Evolutionary conservation across 2,888 invertebrate genomes (phyloP).

Genomic region (Cantharis flavilabris): DNA sequence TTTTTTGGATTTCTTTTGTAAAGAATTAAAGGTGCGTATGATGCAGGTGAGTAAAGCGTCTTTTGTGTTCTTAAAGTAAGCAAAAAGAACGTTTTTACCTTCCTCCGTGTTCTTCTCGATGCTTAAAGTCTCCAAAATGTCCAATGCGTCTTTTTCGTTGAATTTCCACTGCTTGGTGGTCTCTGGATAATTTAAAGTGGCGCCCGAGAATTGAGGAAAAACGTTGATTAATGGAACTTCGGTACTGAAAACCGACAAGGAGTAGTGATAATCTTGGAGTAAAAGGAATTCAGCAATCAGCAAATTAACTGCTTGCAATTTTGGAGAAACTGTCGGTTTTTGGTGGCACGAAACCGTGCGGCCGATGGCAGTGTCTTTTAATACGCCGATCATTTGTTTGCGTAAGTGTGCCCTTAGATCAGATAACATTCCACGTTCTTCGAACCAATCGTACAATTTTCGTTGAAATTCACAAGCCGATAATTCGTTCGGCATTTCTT

Average conservation of each 20-base stretch:
- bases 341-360: constrained; percentile 44
- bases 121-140: constrained; percentile 54
- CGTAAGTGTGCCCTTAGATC: constrained; percentile 64
- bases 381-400: constrained; percentile 61
- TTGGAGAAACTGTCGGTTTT: constrained; percentile 56
- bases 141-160: constrained; percentile 57
- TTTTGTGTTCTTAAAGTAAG: constrained; percentile 23
- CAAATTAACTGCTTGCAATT: constrained; percentile 64
- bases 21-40: constrained; percentile 24
- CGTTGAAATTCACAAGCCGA: constrained; percentile 62
- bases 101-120: constrained; percentile 34
- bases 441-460: constrained; percentile 62
- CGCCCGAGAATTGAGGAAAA: constrained; percentile 56
- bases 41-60: constrained; percentile 40
- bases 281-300: constrained; percentile 65
- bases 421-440: constrained; percentile 64
- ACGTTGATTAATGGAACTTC: constrained; percentile 63
- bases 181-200: constrained; percentile 23
- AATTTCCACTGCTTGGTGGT: constrained; percentile 49
- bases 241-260: constrained; percentile 64
- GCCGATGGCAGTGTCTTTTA: constrained; percentile 58
- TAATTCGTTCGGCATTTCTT: constrained; percentile 37
- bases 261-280: constrained; percentile 62
- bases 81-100: constrained; percentile 31
- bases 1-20: not conserved